Percentiles rank a stretch among this genome's conserved stretches.
phyloP scores from a whole-genome alignment of 1,140 invertebrate species.

The Tenebrio molitor region DNA sequence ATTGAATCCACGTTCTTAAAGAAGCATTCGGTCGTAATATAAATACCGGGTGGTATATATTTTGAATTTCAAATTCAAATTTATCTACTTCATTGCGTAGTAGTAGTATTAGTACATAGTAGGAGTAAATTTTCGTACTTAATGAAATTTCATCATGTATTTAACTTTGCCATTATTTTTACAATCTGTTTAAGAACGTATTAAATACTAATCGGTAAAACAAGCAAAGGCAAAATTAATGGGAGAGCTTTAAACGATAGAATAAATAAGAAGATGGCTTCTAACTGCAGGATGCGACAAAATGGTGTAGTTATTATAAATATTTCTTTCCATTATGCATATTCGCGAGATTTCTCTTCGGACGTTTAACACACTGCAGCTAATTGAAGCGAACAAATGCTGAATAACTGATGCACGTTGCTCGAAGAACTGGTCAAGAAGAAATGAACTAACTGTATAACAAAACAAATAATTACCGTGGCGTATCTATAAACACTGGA shows the following conservation, averaged over 20 bases:
- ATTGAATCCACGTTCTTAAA: too few species aligned
- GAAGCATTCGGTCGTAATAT: too few species aligned
- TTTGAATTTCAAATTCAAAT: too few species aligned
- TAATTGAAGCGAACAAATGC: conserved; percentile 29
- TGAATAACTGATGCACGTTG: conserved; percentile 10
- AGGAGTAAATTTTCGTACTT: too few species aligned
- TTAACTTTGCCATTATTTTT: background rate
- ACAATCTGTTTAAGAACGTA: conserved; percentile 7
- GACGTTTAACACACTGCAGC: conserved; percentile 4
- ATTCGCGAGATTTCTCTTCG: conserved; percentile 32
- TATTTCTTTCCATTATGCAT: conserved; percentile 17
- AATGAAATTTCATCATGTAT: too few species aligned
- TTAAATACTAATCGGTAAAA: conserved; percentile 16
- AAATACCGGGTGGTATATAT: too few species aligned
- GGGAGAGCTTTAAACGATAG: background rate
- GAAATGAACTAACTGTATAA: conserved; percentile 40
- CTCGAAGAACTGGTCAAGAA: conserved; percentile 30
- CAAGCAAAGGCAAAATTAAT: conserved; percentile 10
- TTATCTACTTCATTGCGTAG: too few species aligned
- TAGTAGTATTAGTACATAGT: too few species aligned
- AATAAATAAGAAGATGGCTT: conserved; percentile 10
- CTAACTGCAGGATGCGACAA: conserved; percentile 6
- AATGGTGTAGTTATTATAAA: background rate
- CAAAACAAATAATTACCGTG: conserved; percentile 42
- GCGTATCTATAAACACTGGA: conserved; percentile 40